phyloP scores from a whole-genome alignment of 2,797 vertebrate species.

The Chelidonichthys spinosus region DNA sequence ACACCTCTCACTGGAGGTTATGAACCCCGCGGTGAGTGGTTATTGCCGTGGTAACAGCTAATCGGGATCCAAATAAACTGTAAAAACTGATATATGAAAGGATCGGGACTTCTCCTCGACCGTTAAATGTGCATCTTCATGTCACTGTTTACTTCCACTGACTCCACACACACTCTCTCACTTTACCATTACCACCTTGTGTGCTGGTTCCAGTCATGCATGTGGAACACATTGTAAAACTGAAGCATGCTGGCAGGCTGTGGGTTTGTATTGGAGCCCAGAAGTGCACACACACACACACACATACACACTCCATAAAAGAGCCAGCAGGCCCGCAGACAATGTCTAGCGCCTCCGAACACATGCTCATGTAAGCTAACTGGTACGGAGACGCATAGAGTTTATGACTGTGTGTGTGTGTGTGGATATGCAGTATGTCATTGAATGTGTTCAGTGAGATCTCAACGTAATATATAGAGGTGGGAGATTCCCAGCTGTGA shows the following conservation, averaged over 20 bases:
- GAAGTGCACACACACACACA: constrained; percentile 46
- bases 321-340: constrained; percentile 67
- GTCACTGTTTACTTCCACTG: constrained; percentile 35
- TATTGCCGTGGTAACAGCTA: constrained; percentile 21
- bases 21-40: neutral
- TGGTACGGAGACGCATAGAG: constrained; percentile 54
- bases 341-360: constrained; percentile 69
- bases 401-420: constrained; percentile 48
- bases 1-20: constrained; percentile 11
- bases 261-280: constrained; percentile 72
- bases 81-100: constrained; percentile 25
- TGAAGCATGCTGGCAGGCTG: constrained; percentile 70
- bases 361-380: constrained; percentile 69
- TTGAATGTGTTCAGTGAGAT: constrained; percentile 38
- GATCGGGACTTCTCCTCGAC: neutral
- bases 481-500: constrained; percentile 53
- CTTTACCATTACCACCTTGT: constrained; percentile 65
- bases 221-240: constrained; percentile 78
- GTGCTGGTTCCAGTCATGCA: constrained; percentile 70
- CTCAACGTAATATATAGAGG: constrained; percentile 40
- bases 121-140: constrained; percentile 27
- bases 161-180: constrained; percentile 24
- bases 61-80: constrained; percentile 29
- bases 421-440: constrained; percentile 31
- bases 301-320: constrained; percentile 61